phyloP scores from a whole-genome alignment of 2,888 invertebrate species.

The Epistrophella euchroma region DNA sequence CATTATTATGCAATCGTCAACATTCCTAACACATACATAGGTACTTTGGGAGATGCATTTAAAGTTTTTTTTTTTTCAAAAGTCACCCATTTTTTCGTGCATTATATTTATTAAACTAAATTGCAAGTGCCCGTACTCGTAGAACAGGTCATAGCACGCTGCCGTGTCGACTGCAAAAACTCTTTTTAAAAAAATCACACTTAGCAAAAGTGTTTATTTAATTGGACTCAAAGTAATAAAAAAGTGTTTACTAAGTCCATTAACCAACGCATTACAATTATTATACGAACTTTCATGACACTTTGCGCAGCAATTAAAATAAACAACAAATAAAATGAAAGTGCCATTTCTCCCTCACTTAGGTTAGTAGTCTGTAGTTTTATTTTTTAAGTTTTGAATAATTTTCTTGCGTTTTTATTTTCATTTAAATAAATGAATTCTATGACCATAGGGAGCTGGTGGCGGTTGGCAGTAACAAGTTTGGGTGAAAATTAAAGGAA shows the following conservation, averaged over 20 bases:
- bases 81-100: not conserved
- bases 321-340: constrained; percentile 17
- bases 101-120: not conserved
- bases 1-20: no score
- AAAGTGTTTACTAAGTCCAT: not conserved
- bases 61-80: no score
- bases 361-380: not conserved
- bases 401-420: constrained; percentile 6
- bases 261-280: constrained; percentile 24
- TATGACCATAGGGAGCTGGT: not conserved
- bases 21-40: no score
- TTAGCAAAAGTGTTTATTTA: constrained; percentile 5
- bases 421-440: constrained; percentile 50
- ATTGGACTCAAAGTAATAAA: constrained; percentile 24
- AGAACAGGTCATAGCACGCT: constrained; percentile 3
- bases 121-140: not conserved
- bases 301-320: constrained; percentile 27
- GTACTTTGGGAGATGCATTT: no score
- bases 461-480: no score
- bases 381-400: not conserved
- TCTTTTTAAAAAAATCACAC: not conserved
- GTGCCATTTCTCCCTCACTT: constrained; percentile 2
- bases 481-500: no score
- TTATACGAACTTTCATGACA: constrained; percentile 24
- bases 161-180: no score